phyloP scores from a whole-genome alignment of 2,113 vertebrate species.

The Triplophysa rosa region DNA sequence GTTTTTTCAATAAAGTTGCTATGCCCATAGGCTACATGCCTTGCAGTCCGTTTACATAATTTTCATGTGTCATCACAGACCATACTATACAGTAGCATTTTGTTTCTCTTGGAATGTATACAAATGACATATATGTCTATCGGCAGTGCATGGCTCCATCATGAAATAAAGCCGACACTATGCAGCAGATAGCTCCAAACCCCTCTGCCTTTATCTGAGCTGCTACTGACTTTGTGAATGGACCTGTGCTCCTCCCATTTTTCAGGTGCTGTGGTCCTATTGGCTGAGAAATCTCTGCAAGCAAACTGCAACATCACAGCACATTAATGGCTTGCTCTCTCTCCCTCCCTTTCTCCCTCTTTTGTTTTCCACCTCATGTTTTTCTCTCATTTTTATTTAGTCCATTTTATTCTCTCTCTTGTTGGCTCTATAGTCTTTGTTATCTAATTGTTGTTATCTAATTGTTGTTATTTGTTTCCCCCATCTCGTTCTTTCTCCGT shows the following conservation, averaged over 20 bases:
- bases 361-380: not conserved
- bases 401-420: slow-evolving; percentile 3
- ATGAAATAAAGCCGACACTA: slow-evolving; percentile 23
- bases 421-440: not conserved
- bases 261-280: slow-evolving; percentile 55
- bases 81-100: not conserved
- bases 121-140: not conserved
- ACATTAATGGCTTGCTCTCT: slow-evolving; percentile 53
- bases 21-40: too few relatives aligned
- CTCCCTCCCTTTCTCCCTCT: slow-evolving; percentile 26
- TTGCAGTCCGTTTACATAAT: not conserved
- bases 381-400: slow-evolving; percentile 13
- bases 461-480: slow-evolving; percentile 2
- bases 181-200: slow-evolving; percentile 46
- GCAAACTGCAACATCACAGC: slow-evolving; percentile 60
- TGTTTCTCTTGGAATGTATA: not conserved
- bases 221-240: slow-evolving; percentile 59
- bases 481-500: not conserved
- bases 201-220: slow-evolving; percentile 43
- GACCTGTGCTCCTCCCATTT: slow-evolving; percentile 50
- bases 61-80: not conserved
- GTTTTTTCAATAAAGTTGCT: not conserved
- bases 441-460: not conserved
- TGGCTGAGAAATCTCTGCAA: slow-evolving; percentile 64
- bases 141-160: slow-evolving; percentile 7